Conservation (phyloP, 2,113 vertebrate species). For the Cyprinodon variegatus region DNA sequence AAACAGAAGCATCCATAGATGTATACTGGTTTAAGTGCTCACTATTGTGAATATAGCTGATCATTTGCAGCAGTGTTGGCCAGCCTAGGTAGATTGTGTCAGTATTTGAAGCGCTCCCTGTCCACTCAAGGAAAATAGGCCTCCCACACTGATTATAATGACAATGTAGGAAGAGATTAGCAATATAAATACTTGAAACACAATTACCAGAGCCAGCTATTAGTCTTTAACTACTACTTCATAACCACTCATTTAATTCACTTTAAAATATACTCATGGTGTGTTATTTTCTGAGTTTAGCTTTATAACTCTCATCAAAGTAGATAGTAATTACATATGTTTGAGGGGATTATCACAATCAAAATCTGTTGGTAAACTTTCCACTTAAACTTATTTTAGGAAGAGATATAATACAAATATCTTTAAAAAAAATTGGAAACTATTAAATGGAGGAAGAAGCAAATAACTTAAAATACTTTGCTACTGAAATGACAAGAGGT, state of each 20-base stretch:
- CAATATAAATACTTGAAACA: conserved; percentile 37
- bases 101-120: conserved; percentile 15
- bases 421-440: neutral
- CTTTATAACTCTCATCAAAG: neutral
- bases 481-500: neutral
- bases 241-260: neutral
- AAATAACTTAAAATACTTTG: neutral
- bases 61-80: conserved; percentile 36
- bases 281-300: neutral
- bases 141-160: conserved; percentile 49
- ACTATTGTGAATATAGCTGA: conserved; percentile 46
- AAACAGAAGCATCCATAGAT: conserved; percentile 61
- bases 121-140: conserved; percentile 22
- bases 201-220: conserved; percentile 21
- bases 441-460: neutral
- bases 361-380: conserved; percentile 2
- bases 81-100: neutral
- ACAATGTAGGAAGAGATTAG: conserved; percentile 25
- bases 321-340: neutral
- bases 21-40: conserved; percentile 25
- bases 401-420: neutral
- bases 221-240: conserved; percentile 4
- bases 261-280: neutral
- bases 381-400: neutral
- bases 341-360: neutral